Conservation (phyloP, 2,888 invertebrate genomes). For the Trissoscelio sp. region DNA sequence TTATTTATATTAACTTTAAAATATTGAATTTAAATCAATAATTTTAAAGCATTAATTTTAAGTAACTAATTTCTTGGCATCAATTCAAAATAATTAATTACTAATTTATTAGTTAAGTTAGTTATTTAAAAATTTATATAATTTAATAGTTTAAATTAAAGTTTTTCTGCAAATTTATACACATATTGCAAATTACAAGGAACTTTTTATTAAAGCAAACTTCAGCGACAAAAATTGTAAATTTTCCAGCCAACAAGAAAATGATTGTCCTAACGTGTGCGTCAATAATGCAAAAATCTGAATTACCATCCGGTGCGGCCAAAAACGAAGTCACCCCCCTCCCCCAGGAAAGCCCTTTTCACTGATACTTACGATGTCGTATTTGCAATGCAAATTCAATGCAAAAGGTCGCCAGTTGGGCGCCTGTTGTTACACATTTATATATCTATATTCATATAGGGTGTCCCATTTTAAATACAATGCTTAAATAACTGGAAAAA, state of each 20-base stretch:
- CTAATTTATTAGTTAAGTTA: no score
- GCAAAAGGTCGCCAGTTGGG: constrained; percentile 63
- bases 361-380: constrained; percentile 52
- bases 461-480: not conserved
- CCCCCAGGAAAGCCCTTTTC: constrained; percentile 51
- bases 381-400: constrained; percentile 66
- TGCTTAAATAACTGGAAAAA: not conserved
- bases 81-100: no score
- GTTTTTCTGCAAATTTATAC: no score
- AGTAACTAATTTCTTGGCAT: no score
- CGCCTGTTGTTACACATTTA: constrained; percentile 55
- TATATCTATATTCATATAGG: constrained; percentile 33
- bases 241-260: constrained; percentile 19
- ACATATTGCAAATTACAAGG: no score
- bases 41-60: no score
- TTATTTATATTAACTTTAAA: no score
- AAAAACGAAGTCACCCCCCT: constrained; percentile 25
- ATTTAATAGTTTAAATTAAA: no score
- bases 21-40: no score
- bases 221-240: constrained; percentile 12
- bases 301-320: constrained; percentile 49
- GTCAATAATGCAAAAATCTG: constrained; percentile 58
- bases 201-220: no score
- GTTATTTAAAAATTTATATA: no score
- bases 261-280: constrained; percentile 24